Percentiles rank a stretch among this genome's conserved stretches.
Evolutionary conservation across 2,888 invertebrate genomes (phyloP).

Genomic region (Dryadula phaetusa): DNA sequence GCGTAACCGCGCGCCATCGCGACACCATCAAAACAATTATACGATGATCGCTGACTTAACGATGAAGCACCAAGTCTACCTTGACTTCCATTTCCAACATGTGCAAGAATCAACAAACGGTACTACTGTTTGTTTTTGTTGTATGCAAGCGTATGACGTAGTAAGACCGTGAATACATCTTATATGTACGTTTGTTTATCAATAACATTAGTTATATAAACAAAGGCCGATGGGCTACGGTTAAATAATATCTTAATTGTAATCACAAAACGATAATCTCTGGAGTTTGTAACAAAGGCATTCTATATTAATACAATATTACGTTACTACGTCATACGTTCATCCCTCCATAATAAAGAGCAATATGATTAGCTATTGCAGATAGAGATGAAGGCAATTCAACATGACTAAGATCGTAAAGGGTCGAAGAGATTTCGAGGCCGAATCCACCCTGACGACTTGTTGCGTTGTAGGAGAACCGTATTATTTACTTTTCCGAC

Average conservation of each 20-base stretch:
- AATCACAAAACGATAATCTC: background rate
- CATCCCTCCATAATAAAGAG: constrained; percentile 30
- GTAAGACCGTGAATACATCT: constrained; percentile 49
- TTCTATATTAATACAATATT: background rate
- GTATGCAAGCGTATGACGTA: constrained; percentile 59
- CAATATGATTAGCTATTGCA: constrained; percentile 26
- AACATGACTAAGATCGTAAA: constrained; percentile 56
- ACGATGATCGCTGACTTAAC: constrained; percentile 74
- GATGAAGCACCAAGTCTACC: constrained; percentile 58
- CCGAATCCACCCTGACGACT: constrained; percentile 60
- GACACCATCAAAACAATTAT: constrained; percentile 55
- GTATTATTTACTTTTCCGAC: constrained; percentile 59
- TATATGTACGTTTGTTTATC: constrained; percentile 37
- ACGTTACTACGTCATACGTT: constrained; percentile 42
- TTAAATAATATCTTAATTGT: background rate
- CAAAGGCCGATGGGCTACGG: background rate
- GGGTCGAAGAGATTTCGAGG: constrained; percentile 54
- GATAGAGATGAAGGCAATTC: constrained; percentile 22
- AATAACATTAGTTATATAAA: constrained; percentile 22
- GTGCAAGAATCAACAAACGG: constrained; percentile 58
- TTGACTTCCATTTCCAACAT: constrained; percentile 50
- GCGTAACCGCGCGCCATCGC: constrained; percentile 60
- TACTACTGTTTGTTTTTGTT: constrained; percentile 64
- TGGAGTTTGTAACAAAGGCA: background rate
- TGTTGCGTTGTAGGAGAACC: constrained; percentile 63